Conservation (phyloP, 2,797 vertebrate species). For the Hirundo rustica region DNA sequence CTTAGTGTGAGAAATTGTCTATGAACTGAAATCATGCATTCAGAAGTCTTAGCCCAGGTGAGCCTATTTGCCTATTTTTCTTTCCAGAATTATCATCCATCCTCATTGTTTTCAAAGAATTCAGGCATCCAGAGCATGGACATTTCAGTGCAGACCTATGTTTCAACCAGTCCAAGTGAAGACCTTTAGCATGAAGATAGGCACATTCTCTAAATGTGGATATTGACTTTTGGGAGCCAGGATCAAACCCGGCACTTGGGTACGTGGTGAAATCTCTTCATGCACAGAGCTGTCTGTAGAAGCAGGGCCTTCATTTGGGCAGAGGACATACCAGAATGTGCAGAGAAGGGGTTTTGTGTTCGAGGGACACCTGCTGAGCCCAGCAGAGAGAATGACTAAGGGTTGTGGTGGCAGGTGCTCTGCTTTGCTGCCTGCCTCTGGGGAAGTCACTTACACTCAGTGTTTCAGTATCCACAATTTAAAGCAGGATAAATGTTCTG, state of each 20-base stretch:
- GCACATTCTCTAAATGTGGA: background rate
- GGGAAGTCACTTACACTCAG: background rate
- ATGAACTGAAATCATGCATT: background rate
- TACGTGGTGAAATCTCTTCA: background rate
- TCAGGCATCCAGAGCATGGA: background rate
- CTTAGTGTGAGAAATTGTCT: background rate
- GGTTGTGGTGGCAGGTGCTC: background rate
- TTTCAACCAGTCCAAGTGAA: background rate
- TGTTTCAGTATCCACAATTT: background rate
- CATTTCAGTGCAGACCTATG: background rate
- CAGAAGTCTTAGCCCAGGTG: conserved; percentile 6
- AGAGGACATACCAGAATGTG: background rate
- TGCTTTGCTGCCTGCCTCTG: background rate
- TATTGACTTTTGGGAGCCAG: background rate
- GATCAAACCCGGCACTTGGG: background rate
- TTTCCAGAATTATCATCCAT: background rate
- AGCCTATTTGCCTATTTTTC: background rate
- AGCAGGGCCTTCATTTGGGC: fast-evolving
- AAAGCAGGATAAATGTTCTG: background rate
- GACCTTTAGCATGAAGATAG: background rate
- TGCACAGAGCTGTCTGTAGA: background rate
- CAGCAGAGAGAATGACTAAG: background rate
- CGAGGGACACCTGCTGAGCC: fast-evolving
- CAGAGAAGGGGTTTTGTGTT: background rate
- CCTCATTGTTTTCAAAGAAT: background rate